These are phyloP conservation scores for Lepisosteus osseus DNA, from an alignment of 2,113 vertebrate genomes.

Conservation along the genomic window DNA sequence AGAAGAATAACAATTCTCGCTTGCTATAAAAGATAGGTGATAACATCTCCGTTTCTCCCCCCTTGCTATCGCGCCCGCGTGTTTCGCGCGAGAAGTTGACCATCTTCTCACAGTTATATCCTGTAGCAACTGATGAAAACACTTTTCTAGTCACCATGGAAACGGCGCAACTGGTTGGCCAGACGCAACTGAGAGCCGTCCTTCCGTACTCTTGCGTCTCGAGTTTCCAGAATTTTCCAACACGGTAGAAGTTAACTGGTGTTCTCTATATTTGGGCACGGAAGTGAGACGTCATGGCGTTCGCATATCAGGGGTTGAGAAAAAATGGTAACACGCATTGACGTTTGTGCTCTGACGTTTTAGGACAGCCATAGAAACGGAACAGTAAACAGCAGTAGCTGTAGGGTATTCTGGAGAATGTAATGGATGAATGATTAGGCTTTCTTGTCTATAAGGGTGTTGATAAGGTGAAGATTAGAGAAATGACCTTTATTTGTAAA, in stretches of 20 bases:
- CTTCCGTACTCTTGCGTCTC: conserved; percentile 6
- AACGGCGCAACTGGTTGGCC: conserved; percentile 5
- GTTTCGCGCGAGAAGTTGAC: no score
- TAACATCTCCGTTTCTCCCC: no score
- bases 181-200: neutral
- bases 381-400: conserved; percentile 56
- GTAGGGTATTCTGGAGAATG: conserved; percentile 34
- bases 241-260: neutral
- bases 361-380: conserved; percentile 55
- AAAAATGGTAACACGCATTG: conserved; percentile 48
- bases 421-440: neutral
- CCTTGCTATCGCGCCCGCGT: no score
- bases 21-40: no score
- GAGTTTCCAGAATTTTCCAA: conserved; percentile 19
- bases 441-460: no score
- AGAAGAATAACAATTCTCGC: no score
- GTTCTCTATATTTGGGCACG: conserved; percentile 56
- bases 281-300: conserved; percentile 55
- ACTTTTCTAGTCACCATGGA: conserved; percentile 3
- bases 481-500: no score
- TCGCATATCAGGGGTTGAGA: conserved; percentile 26
- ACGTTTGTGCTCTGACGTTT: conserved; percentile 57
- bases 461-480: no score
- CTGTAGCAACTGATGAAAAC: conserved; percentile 12
- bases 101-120: neutral